These are phyloP conservation scores for Lasius fuliginosus DNA, from an alignment of 2,888 invertebrate genomes.

Conservation along the genomic window DNA sequence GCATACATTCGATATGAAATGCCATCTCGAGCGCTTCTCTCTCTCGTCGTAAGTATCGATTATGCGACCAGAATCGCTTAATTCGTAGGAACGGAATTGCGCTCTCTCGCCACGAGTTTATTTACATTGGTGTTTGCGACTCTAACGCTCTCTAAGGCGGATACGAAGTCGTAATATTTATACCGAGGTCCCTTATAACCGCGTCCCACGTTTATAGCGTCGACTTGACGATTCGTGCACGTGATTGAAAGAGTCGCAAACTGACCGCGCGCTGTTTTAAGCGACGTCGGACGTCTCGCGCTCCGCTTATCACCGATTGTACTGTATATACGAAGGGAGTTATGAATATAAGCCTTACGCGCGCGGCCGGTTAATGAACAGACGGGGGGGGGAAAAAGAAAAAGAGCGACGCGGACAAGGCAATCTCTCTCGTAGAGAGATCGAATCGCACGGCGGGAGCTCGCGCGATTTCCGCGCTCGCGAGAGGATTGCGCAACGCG, in stretches of 20 bases:
- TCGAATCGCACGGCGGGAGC: constrained; percentile 19
- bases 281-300: background rate
- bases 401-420: background rate
- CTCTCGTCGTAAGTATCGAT: constrained; percentile 61
- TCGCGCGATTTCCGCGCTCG: constrained; percentile 30
- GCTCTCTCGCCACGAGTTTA: constrained; percentile 56
- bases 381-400: background rate
- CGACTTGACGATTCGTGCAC: constrained; percentile 58
- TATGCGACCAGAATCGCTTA: constrained; percentile 64
- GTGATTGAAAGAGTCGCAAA: constrained; percentile 22
- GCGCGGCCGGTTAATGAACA: constrained; percentile 10
- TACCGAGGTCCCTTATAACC: constrained; percentile 43
- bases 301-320: constrained; percentile 57
- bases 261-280: constrained; percentile 32
- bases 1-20: constrained; percentile 18
- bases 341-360: background rate
- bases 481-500: constrained; percentile 33
- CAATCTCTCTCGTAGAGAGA: constrained; percentile 17
- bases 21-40: background rate
- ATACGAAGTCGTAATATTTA: constrained; percentile 72
- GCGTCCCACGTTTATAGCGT: constrained; percentile 63
- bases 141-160: constrained; percentile 60
- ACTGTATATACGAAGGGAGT: constrained; percentile 25
- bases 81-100: constrained; percentile 62
- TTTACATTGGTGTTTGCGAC: constrained; percentile 68